Percentiles rank a stretch among this genome's conserved stretches.
Evolutionary conservation across 2,113 vertebrate species (phyloP).

Genomic region (Apodemus speciosus): DNA sequence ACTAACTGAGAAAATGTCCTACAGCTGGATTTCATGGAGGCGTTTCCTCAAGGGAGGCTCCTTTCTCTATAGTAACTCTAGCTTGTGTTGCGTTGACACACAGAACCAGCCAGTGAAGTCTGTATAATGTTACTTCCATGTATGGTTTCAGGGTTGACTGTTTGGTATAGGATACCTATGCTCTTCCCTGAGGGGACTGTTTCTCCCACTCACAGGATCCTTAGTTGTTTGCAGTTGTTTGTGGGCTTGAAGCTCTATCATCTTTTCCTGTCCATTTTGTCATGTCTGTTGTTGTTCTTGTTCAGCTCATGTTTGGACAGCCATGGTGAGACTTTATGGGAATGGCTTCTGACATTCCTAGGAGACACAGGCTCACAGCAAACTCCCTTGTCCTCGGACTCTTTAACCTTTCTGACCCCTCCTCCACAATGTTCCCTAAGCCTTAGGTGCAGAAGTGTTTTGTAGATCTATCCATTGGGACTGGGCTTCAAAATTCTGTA

Average conservation of each 20-base stretch:
- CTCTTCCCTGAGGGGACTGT: not conserved
- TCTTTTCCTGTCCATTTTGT: not conserved
- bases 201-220: not conserved
- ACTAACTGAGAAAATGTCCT: no score
- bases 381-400: not conserved
- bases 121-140: not conserved
- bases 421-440: not conserved
- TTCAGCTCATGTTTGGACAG: not conserved
- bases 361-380: not conserved
- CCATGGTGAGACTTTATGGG: not conserved
- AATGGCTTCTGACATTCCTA: not conserved
- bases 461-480: not conserved
- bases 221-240: not conserved
- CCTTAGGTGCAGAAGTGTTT: not conserved
- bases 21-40: no score
- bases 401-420: not conserved
- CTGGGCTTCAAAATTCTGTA: not conserved
- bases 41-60: no score
- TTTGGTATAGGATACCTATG: not conserved
- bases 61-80: no score
- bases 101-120: not conserved
- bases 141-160: not conserved
- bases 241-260: not conserved
- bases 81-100: no score
- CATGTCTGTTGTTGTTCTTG: not conserved